Evolutionary conservation across 2,797 vertebrate genomes (phyloP).

Genomic region (Helicolenus hilgendorfi): DNA sequence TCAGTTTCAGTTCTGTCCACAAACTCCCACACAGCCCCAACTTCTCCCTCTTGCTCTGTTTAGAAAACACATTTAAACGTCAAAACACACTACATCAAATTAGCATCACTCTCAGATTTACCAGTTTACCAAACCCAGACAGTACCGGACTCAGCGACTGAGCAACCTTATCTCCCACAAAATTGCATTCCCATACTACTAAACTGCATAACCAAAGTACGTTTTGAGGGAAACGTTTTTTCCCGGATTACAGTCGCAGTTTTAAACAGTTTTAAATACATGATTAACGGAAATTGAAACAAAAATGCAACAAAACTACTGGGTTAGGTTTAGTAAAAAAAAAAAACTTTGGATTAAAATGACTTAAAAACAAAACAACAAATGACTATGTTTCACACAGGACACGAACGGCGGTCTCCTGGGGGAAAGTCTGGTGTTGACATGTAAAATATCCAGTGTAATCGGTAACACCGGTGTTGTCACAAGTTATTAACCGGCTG

Average conservation of each 20-base stretch:
- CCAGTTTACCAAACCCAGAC: neutral
- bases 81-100: neutral
- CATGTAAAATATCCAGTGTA: too few species aligned
- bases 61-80: neutral
- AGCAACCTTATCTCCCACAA: neutral
- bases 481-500: too few species aligned
- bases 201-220: neutral
- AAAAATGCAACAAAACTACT: neutral
- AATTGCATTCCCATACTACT: neutral
- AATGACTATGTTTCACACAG: neutral
- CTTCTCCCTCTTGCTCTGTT: neutral
- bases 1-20: neutral
- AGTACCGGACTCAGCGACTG: neutral
- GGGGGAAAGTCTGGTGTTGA: too few species aligned
- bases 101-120: neutral
- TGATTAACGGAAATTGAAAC: neutral
- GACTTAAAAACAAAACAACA: neutral
- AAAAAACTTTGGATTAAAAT: neutral
- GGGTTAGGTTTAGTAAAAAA: neutral
- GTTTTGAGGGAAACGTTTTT: neutral
- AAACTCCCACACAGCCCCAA: neutral
- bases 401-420: too few species aligned
- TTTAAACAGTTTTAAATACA: neutral
- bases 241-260: rapidly evolving
- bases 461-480: too few species aligned